Base-by-base conservation (phyloP, 2,797 vertebrate genomes). In the Sebastes steindachneri region DNA sequence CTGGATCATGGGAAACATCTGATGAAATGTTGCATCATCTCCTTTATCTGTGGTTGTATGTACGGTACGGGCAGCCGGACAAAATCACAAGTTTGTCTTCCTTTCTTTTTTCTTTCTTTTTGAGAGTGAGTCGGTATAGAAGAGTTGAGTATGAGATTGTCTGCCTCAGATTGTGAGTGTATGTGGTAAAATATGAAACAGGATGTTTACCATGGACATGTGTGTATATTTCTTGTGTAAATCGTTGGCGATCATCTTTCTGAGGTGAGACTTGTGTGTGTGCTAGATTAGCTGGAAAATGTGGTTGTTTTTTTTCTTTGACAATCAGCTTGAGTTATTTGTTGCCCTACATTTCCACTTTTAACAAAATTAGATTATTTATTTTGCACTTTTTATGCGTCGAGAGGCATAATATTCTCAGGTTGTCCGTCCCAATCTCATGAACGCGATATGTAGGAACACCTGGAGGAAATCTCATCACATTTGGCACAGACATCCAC, bases 21-120 rank as follows among this genome's bases (percentile, higher is more conserved):
- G 93, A 93, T 83, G 88, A 91, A 90, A 89, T 9, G 73, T 94
- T 95, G 88, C 93, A 90, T 94, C 93, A 92, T 79, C 79, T 93
- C 89, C 82, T 80, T 37, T 66, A 29, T 79, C 28, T 57, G 57
- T 85, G 45, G 29, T 31, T 62, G 60, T 57, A n/a, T 83, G 7
- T 71, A 26, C 35, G 2, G 51, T 23, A 31, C 28, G 2, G 58
- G 51, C 84, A 91, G 77, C 87, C 83, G 86, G 59, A 71, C 65
- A 28, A 23, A 41, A 79, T 83, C 77, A 75, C 73, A 57, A 65
- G 57, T 79, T 48, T 59, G 31, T 55, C 15, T 74, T 45, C 35
- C 2, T 68, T 25, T 68, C 1, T 54, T 57, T 9, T 8, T 51
- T 19, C 11, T 48, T 53, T 59, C n/a, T 28, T 73, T 53, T 26